A percentile compares a stretch with the other conserved stretches of the same genome.
These are phyloP conservation scores for Gasterosteus nipponicus DNA, from an alignment of 2,113 vertebrate species.

Conservation along the genomic window DNA sequence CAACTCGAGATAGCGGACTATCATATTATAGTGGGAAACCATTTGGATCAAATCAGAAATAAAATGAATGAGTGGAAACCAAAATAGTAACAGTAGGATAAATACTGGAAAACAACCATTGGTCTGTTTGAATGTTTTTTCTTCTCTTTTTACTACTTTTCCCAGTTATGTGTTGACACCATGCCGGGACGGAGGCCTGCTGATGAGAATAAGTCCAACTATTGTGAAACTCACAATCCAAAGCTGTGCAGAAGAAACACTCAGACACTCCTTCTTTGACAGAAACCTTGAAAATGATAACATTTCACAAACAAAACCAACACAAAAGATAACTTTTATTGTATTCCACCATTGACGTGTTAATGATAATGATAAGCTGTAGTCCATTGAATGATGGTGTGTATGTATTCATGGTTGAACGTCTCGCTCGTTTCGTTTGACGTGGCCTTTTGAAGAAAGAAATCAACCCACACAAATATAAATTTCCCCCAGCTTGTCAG, in stretches of 20 bases:
- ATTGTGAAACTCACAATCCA: background rate
- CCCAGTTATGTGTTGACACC: background rate
- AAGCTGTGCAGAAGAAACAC: background rate
- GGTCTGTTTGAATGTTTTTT: background rate
- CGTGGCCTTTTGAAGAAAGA: background rate
- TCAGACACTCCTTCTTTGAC: background rate
- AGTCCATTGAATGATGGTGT: background rate
- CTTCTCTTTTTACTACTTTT: background rate
- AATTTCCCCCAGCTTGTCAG: background rate
- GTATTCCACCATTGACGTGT: background rate
- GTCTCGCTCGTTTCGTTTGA: background rate
- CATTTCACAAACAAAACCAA: background rate
- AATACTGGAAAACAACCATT: background rate
- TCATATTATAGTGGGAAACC: too few species aligned
- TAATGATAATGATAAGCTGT: too few species aligned
- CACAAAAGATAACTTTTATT: background rate
- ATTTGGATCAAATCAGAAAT: background rate
- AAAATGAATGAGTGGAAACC: background rate
- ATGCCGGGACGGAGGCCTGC: background rate
- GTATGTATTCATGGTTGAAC: background rate
- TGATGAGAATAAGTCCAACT: background rate
- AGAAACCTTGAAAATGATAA: background rate
- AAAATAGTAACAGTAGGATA: background rate
- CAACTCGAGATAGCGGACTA: background rate
- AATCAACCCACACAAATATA: background rate